phyloP scores from a whole-genome alignment of 1,140 invertebrate species.

The Aphaenogaster floridana region DNA sequence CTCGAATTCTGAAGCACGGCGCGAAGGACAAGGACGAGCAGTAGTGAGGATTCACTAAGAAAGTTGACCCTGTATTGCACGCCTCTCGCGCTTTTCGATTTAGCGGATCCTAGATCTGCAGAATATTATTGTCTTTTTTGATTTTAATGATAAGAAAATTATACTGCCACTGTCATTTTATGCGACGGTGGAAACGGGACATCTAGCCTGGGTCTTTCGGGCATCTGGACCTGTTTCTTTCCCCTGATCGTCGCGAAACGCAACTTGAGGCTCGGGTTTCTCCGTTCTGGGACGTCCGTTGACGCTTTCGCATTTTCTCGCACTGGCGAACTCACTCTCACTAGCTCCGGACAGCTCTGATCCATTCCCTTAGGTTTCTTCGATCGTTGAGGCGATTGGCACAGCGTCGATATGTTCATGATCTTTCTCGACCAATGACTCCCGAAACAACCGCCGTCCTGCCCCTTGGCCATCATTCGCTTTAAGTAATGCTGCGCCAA shows the following conservation, averaged over 20 bases:
- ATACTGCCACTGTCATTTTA: no score
- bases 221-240: no score
- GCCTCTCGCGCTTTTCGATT: slow-evolving; percentile 8
- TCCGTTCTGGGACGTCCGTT: no score
- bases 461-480: background rate
- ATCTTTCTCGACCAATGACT: background rate
- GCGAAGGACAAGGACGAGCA: slow-evolving; percentile 98
- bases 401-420: background rate
- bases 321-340: background rate
- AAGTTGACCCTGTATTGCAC: background rate
- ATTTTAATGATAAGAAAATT: slow-evolving; percentile 4
- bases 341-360: no score
- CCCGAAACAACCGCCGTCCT: background rate
- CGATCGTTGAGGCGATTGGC: background rate
- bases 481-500: background rate
- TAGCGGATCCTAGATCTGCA: background rate
- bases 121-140: background rate
- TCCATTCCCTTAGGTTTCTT: background rate
- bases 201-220: no score
- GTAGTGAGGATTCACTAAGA: slow-evolving; percentile 84
- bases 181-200: no score
- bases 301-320: background rate
- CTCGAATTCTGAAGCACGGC: slow-evolving; percentile 98
- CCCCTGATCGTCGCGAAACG: no score
- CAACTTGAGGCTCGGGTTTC: no score